Percentiles rank a stretch among this genome's conserved stretches.
Conservation (phyloP, 2,113 vertebrate species). For the Prunella fulvescens region DNA sequence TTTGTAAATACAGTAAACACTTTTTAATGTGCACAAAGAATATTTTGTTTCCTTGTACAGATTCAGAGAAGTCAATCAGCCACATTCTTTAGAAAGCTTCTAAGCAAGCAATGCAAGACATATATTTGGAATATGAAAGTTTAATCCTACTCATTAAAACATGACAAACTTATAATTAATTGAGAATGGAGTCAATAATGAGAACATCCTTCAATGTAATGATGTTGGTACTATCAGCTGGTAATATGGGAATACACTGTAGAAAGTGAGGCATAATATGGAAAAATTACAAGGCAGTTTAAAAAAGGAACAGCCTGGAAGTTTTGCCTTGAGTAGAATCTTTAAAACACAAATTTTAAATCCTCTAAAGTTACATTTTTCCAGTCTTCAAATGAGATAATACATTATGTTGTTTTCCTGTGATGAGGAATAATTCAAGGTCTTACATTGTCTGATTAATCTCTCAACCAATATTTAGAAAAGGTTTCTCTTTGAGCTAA, state of each 20-base stretch:
- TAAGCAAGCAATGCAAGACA: not conserved
- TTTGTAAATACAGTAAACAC: not conserved
- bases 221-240: constrained; percentile 24
- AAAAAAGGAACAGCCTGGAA: not conserved
- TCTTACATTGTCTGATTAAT: constrained; percentile 57
- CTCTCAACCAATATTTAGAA: constrained; percentile 65
- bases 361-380: not conserved
- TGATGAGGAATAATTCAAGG: constrained; percentile 49
- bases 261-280: not conserved
- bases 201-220: constrained; percentile 49
- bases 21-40: not conserved
- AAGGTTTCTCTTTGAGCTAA: constrained; percentile 55
- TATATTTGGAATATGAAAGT: constrained; percentile 40
- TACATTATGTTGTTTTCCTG: constrained; percentile 27
- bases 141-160: constrained; percentile 55
- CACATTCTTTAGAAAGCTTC: not conserved
- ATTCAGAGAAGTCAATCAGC: not conserved
- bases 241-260: not conserved
- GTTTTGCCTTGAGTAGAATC: not conserved
- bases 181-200: constrained; percentile 45
- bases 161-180: constrained; percentile 49
- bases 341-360: not conserved
- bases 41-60: not conserved
- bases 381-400: not conserved
- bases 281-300: not conserved